Percentiles rank a stretch among this genome's conserved stretches.
Conservation (phyloP, 2,888 invertebrate genomes). For the Deroplatys truncata region DNA sequence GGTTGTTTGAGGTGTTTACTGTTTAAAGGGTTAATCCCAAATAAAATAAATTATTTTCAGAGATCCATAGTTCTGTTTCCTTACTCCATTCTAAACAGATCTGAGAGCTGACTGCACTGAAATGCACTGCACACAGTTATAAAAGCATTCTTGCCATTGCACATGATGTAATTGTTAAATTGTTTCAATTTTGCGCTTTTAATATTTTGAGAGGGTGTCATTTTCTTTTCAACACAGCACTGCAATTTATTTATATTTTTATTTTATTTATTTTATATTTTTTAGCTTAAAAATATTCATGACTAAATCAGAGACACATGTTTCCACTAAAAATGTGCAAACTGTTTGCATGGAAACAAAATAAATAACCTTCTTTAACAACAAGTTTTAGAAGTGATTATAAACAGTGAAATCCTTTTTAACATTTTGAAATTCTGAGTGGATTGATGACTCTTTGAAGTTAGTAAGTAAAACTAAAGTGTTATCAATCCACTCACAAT, state of each 20-base stretch:
- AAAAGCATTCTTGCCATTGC: not conserved
- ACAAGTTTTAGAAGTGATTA: too few relatives aligned
- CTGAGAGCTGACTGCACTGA: conserved; percentile 10
- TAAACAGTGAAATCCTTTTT: too few relatives aligned
- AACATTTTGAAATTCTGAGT: too few relatives aligned
- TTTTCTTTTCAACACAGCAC: not conserved
- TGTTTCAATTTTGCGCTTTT: not conserved
- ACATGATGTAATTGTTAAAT: not conserved
- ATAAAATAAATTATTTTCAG: not conserved
- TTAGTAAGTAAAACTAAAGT: too few relatives aligned
- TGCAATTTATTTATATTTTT: not conserved
- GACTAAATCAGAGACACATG: not conserved
- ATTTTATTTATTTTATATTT: not conserved
- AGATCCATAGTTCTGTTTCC: not conserved
- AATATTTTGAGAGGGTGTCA: not conserved
- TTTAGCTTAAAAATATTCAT: not conserved
- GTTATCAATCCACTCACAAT: too few relatives aligned
- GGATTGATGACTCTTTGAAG: too few relatives aligned
- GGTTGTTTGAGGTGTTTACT: not conserved
- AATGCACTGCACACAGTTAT: not conserved
- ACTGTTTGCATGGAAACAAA: too few relatives aligned
- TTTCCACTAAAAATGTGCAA: too few relatives aligned
- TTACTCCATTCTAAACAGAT: not conserved
- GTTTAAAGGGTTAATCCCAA: not conserved
- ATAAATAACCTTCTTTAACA: too few relatives aligned